phyloP scores from a whole-genome alignment of 2,888 invertebrate species.

The Cordylochernes scorpioides region DNA sequence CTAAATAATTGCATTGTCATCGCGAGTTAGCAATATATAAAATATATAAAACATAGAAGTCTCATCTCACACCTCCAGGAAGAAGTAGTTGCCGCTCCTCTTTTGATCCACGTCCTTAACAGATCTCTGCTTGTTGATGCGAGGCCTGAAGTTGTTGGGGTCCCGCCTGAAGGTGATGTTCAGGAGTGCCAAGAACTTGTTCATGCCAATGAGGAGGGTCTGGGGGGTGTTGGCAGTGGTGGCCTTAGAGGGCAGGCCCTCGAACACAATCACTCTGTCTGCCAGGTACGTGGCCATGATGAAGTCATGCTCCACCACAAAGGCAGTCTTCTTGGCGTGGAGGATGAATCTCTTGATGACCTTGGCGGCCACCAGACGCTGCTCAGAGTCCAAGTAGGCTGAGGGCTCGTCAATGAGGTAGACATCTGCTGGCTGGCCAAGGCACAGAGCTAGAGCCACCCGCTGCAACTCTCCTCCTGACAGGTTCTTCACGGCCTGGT shows the following conservation, averaged over 20 bases:
- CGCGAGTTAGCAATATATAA: no score
- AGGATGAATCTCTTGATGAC: constrained; percentile 57
- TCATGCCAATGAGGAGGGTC: constrained; percentile 87
- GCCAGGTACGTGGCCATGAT: constrained; percentile 99
- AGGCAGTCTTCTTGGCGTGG: constrained; percentile 96
- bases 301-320: constrained; percentile 98
- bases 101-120: no score
- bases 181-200: constrained; percentile 70
- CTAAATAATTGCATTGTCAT: no score
- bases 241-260: constrained; percentile 64
- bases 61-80: no score
- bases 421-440: constrained; percentile 95
- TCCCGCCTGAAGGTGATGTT: constrained; percentile 95
- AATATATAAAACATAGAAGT: no score
- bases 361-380: constrained; percentile 96
- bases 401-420: constrained; percentile 87
- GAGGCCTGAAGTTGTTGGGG: constrained; percentile 90
- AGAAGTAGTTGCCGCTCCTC: no score
- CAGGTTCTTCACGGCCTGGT: constrained; percentile 84
- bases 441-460: constrained; percentile 76
- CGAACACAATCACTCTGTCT: constrained; percentile 93
- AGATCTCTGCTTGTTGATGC: constrained; percentile 86
- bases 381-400: constrained; percentile 95
- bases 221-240: constrained; percentile 67
- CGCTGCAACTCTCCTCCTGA: constrained; percentile 98